Evolutionary conservation across 2,797 vertebrate species (phyloP).

Genomic region (Acropternis orthonyx): DNA sequence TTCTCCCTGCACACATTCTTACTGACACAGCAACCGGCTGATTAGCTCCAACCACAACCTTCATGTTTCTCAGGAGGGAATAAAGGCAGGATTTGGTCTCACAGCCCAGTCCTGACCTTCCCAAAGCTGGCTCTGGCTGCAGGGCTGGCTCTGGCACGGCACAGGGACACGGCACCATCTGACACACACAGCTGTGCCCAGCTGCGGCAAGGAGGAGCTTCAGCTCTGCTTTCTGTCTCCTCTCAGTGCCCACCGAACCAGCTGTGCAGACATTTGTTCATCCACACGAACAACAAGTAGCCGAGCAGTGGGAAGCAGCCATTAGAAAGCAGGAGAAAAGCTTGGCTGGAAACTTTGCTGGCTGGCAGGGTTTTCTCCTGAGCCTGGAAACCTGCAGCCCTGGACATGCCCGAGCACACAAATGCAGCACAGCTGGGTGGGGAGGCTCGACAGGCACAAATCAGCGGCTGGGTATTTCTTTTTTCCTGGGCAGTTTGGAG

Average conservation of each 20-base stretch:
- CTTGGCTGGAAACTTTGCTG: background rate
- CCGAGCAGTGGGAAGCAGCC: background rate
- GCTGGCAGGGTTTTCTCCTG: background rate
- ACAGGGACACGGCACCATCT: background rate
- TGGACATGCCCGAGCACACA: background rate
- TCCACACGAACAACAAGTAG: background rate
- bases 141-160: background rate
- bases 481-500: background rate
- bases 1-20: accelerated
- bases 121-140: background rate
- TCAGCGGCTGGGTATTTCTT: background rate
- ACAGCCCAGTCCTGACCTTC: background rate
- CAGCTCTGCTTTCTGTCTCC: background rate
- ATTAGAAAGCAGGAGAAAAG: background rate
- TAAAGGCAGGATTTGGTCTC: background rate
- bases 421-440: background rate
- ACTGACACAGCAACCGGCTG: background rate
- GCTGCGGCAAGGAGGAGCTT: background rate
- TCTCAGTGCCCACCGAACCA: background rate
- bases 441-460: background rate
- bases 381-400: background rate
- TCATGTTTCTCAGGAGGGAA: background rate
- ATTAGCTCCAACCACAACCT: background rate
- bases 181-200: constrained; percentile 3
- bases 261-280: constrained; percentile 34